Evolutionary conservation across 1,140 invertebrate genomes (phyloP).

Genomic region (Campoletis sonorensis): DNA sequence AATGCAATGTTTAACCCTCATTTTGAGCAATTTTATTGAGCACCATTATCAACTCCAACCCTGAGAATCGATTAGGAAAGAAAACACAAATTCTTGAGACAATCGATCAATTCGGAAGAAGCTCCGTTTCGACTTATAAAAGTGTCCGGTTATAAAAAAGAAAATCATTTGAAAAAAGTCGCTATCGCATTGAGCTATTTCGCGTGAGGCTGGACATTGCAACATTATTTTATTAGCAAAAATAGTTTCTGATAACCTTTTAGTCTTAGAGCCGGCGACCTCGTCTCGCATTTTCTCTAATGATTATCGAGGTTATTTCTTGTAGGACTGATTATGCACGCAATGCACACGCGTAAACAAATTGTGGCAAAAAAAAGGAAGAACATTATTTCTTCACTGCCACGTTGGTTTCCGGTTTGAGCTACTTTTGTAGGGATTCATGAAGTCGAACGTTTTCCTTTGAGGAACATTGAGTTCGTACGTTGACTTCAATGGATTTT

Average conservation of each 20-base stretch:
- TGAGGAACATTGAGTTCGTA: no score
- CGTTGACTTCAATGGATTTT: neutral
- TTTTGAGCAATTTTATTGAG: slow-evolving; percentile 60
- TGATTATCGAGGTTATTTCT: neutral
- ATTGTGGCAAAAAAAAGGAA: neutral
- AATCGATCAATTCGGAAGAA: neutral
- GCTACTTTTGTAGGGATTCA: neutral
- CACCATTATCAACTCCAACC: neutral
- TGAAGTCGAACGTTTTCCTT: neutral
- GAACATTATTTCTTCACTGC: neutral
- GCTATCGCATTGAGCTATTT: slow-evolving; percentile 20
- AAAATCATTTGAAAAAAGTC: neutral
- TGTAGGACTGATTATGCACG: neutral
- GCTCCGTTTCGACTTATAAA: neutral
- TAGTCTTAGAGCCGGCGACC: neutral
- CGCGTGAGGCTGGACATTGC: neutral
- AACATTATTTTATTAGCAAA: slow-evolving; percentile 16
- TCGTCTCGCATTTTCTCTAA: slow-evolving; percentile 7
- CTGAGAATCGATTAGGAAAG: neutral
- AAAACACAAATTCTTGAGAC: neutral
- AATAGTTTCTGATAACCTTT: neutral
- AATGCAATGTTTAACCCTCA: slow-evolving; percentile 27
- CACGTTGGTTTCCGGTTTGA: neutral
- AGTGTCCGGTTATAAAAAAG: neutral
- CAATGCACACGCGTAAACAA: neutral